phyloP scores from a whole-genome alignment of 2,888 invertebrate species.

The Willowsia nigromaculata region DNA sequence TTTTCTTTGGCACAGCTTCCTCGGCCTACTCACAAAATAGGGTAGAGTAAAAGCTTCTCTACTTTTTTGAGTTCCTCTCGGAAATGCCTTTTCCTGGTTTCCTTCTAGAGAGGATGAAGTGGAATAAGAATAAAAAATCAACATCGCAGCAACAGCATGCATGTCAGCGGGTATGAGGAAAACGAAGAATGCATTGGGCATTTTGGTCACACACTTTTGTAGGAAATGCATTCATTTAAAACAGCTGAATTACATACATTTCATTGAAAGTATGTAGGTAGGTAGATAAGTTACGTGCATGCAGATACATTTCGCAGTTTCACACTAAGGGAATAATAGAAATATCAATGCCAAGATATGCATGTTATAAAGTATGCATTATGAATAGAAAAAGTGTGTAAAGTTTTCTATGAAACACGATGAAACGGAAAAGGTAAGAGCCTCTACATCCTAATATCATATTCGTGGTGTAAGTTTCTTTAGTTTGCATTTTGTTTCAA shows the following conservation, averaged over 20 bases:
- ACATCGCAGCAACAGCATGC: neutral
- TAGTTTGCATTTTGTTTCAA: neutral
- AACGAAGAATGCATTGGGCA: slow-evolving; percentile 40
- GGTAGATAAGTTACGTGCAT: no score
- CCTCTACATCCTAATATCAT: no score
- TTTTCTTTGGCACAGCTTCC: neutral
- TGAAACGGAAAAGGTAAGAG: no score
- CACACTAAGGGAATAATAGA: no score
- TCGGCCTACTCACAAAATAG: neutral
- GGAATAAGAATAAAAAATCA: neutral
- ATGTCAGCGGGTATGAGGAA: neutral
- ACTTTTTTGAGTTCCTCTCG: neutral
- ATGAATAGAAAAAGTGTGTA: no score
- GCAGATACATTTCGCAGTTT: no score
- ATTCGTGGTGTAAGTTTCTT: no score
- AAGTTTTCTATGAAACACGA: no score
- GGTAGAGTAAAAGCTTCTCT: slow-evolving; percentile 17
- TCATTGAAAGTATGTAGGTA: neutral
- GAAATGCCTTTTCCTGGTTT: slow-evolving; percentile 27
- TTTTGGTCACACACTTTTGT: slow-evolving; percentile 65
- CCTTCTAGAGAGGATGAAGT: neutral
- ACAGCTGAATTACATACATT: neutral
- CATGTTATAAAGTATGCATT: no score
- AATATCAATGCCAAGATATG: no score
- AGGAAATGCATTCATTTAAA: slow-evolving; percentile 52